These are phyloP conservation scores for Simalia tracyae DNA, from an alignment of 2,797 vertebrate genomes.

Conservation along the genomic window DNA sequence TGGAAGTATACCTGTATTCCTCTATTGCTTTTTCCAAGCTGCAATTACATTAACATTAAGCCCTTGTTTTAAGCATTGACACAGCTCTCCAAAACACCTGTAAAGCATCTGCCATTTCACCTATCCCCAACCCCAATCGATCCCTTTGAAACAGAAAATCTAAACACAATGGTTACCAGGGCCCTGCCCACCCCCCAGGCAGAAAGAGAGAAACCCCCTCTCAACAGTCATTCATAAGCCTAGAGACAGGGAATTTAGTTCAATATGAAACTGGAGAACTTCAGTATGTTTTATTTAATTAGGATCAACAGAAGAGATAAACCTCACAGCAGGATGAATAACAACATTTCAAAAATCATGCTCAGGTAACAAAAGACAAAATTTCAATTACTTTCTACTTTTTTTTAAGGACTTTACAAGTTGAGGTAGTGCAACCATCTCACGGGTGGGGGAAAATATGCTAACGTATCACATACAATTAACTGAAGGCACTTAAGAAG, in stretches of 20 bases:
- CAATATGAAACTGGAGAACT: slow-evolving; percentile 64
- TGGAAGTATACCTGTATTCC: not conserved
- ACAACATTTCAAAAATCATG: slow-evolving; percentile 71
- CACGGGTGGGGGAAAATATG: slow-evolving; percentile 31
- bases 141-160: slow-evolving; percentile 67
- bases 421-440: slow-evolving; percentile 53
- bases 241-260: slow-evolving; percentile 70
- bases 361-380: slow-evolving; percentile 73
- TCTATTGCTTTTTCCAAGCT: slow-evolving; percentile 45
- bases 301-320: slow-evolving; percentile 76
- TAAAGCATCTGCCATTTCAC: slow-evolving; percentile 60
- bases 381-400: slow-evolving; percentile 68
- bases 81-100: slow-evolving; percentile 63
- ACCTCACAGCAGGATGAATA: slow-evolving; percentile 71
- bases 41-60: slow-evolving; percentile 43
- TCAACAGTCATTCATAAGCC: slow-evolving; percentile 55
- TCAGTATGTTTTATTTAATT: slow-evolving; percentile 77
- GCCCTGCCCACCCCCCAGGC: slow-evolving; percentile 29
- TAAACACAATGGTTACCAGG: slow-evolving; percentile 45
- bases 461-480: slow-evolving; percentile 42
- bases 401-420: slow-evolving; percentile 56
- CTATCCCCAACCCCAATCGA: slow-evolving; percentile 62
- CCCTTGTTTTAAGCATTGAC: slow-evolving; percentile 58
- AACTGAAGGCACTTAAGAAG: slow-evolving; percentile 63
- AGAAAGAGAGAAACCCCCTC: slow-evolving; percentile 14